These are phyloP conservation scores for Circaetus gallicus DNA, from an alignment of 2,113 vertebrate species.

Conservation along the genomic window DNA sequence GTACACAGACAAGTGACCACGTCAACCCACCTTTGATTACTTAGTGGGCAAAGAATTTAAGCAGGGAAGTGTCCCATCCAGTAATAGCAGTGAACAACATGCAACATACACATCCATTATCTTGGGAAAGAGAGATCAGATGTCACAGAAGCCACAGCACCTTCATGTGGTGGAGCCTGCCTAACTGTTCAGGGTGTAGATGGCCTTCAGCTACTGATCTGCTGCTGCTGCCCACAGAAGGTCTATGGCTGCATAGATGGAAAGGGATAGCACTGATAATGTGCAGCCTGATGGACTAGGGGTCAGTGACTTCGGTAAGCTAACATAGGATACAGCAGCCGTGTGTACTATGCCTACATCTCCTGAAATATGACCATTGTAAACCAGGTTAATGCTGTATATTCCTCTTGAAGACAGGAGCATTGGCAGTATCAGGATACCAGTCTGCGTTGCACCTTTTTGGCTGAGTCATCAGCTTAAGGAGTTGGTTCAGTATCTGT, in stretches of 20 bases:
- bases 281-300: no score
- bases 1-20: neutral
- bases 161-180: neutral
- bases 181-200: neutral
- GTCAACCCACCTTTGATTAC: neutral
- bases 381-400: neutral
- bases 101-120: neutral
- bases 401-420: neutral
- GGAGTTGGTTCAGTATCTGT: neutral
- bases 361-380: neutral
- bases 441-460: neutral
- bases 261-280: neutral
- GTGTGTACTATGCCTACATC: neutral
- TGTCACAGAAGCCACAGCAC: neutral
- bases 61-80: neutral
- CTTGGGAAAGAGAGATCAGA: neutral
- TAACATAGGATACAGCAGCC: neutral
- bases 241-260: neutral
- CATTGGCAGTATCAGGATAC: neutral
- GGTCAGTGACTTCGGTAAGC: neutral
- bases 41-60: neutral
- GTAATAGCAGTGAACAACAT: no score
- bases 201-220: neutral
- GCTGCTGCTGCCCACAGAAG: neutral
- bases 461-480: neutral